These are phyloP conservation scores for Oscheius sp. DNA, from an alignment of 2,888 invertebrate species.

Conservation along the genomic window DNA sequence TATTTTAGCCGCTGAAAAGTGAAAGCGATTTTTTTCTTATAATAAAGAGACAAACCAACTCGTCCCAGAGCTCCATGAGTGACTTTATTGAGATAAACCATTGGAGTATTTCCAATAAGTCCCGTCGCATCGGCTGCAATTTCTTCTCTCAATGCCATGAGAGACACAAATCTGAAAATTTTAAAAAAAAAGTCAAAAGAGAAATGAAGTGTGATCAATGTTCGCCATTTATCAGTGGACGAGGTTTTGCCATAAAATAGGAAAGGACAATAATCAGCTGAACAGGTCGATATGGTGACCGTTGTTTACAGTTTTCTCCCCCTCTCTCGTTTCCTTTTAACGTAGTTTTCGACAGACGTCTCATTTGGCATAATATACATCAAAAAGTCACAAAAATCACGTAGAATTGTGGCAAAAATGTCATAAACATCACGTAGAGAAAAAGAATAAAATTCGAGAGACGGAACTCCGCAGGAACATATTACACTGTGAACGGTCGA, in stretches of 20 bases:
- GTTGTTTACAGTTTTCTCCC: not conserved
- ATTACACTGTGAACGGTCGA: no score
- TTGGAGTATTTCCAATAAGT: conserved; percentile 68
- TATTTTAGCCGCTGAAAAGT: conserved; percentile 64
- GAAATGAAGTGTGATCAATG: not conserved
- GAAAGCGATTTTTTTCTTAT: not conserved
- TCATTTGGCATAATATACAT: no score
- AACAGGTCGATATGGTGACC: not conserved
- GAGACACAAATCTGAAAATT: not conserved
- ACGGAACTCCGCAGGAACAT: no score
- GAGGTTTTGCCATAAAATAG: no score
- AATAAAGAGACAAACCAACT: conserved; percentile 49
- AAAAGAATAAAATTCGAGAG: not conserved
- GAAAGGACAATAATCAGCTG: not conserved
- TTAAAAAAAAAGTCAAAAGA: not conserved
- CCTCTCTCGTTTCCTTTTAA: not conserved
- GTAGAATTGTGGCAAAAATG: not conserved
- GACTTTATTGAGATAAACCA: conserved; percentile 64
- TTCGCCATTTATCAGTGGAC: not conserved
- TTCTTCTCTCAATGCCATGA: conserved; percentile 55
- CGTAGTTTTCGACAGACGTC: no score
- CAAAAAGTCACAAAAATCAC: not conserved
- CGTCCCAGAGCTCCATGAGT: conserved; percentile 53
- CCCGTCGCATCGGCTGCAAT: conserved; percentile 58
- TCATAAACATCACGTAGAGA: not conserved